Conservation (phyloP, 1,140 invertebrate genomes). For the Dinoponera quadriceps region DNA sequence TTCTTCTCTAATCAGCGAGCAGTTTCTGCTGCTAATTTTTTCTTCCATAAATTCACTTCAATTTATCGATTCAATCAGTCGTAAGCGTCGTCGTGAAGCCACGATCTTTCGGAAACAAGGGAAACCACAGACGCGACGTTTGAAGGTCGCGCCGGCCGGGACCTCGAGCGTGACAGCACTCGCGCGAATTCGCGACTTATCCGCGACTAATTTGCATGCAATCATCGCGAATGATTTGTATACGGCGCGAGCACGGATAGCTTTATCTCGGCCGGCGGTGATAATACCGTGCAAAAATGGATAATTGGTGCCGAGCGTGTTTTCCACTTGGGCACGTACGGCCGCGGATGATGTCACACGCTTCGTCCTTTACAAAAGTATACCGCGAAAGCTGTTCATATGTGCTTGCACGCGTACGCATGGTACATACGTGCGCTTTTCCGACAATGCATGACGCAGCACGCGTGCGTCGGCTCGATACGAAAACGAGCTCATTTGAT, state of each 20-base stretch:
- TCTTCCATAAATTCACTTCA: too few species aligned
- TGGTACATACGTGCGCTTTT: not conserved
- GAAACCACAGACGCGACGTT: too few species aligned
- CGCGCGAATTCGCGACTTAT: constrained; percentile 44
- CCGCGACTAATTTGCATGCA: constrained; percentile 59
- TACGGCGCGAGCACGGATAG: constrained; percentile 55
- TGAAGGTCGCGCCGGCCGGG: constrained; percentile 49
- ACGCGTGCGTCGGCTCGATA: not conserved
- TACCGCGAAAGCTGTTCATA: constrained; percentile 37
- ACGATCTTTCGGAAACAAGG: too few species aligned
- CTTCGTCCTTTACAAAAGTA: constrained; percentile 67
- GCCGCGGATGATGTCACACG: constrained; percentile 77
- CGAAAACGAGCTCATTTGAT: too few species aligned
- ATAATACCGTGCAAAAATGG: constrained; percentile 85
- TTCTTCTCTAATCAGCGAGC: not conserved
- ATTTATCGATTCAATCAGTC: too few species aligned
- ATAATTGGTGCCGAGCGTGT: constrained; percentile 79
- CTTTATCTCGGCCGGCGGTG: constrained; percentile 76
- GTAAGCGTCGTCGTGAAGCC: too few species aligned
- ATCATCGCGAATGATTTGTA: constrained; percentile 67
- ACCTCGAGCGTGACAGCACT: constrained; percentile 38
- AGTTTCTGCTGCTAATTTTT: too few species aligned
- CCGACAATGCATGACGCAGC: not conserved
- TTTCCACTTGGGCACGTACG: constrained; percentile 82
- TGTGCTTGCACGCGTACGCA: constrained; percentile 22